A percentile compares a stretch with the other conserved stretches of the same genome.
phyloP scores from a whole-genome alignment of 2,113 vertebrate genomes.

The Psephotus haematonotus region DNA sequence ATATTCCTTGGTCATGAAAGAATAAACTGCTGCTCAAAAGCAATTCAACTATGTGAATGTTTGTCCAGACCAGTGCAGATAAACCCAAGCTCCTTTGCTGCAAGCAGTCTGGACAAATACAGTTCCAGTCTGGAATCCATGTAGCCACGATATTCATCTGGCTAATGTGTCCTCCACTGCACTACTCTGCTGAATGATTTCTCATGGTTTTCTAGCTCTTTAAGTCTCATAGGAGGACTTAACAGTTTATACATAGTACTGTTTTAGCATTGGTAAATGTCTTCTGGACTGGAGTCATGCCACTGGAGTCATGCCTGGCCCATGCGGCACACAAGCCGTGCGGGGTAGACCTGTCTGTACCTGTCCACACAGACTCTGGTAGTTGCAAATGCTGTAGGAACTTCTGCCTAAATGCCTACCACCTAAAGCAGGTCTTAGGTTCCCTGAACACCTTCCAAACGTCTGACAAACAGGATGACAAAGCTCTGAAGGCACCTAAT shows the following conservation, averaged over 20 bases:
- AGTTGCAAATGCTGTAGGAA: background rate
- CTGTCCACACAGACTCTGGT: background rate
- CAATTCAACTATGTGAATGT: background rate
- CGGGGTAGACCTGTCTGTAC: background rate
- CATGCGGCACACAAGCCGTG: background rate
- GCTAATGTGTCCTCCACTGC: background rate
- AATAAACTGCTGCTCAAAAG: background rate
- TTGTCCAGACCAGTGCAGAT: background rate
- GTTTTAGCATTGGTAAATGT: background rate
- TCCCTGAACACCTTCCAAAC: background rate
- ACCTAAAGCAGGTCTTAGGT: background rate
- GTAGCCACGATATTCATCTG: background rate
- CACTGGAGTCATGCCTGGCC: background rate
- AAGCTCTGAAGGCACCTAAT: background rate
- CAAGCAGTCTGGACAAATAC: background rate
- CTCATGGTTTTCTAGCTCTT: background rate
- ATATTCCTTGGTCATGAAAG: accelerated
- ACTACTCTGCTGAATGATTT: background rate
- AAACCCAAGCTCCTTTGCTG: background rate
- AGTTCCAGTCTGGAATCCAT: background rate
- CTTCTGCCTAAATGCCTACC: background rate
- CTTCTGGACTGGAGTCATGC: background rate
- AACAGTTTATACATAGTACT: background rate
- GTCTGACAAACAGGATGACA: background rate
- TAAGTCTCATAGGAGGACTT: background rate